phyloP scores from a whole-genome alignment of 2,113 vertebrate species.

The Neomonachus schauinslandi region DNA sequence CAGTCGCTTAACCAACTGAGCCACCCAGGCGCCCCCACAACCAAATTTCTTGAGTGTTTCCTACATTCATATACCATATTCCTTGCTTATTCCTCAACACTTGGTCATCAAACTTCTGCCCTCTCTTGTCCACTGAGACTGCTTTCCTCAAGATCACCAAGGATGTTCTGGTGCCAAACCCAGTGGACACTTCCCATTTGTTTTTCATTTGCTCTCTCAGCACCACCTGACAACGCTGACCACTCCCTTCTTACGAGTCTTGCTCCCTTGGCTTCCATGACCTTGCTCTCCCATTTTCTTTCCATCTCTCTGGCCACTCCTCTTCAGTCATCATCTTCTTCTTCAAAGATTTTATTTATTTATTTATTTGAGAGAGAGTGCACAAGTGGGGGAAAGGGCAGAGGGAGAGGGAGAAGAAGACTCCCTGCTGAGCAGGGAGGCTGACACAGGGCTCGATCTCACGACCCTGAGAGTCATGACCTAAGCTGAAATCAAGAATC shows the following conservation, averaged over 20 bases:
- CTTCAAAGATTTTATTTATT: neutral
- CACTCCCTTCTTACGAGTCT: neutral
- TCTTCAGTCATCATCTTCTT: neutral
- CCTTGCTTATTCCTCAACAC: neutral
- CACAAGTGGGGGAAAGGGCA: neutral
- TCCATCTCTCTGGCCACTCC: neutral
- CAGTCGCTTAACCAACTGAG: too few species aligned
- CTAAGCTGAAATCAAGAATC: neutral
- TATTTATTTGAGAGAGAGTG: neutral
- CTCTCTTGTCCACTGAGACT: neutral
- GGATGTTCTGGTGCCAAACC: neutral
- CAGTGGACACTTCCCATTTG: neutral
- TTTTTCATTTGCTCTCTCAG: neutral
- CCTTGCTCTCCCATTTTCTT: neutral
- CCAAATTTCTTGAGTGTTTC: neutral
- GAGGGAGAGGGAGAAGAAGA: neutral
- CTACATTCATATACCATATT: neutral
- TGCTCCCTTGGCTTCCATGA: neutral
- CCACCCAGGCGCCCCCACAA: neutral
- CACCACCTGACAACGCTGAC: too few species aligned
- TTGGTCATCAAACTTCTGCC: neutral
- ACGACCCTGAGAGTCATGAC: neutral
- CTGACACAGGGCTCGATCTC: neutral
- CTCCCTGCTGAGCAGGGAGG: neutral
- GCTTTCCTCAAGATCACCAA: neutral